phyloP scores from a whole-genome alignment of 2,113 vertebrate species.

The Puntigrus tetrazona region DNA sequence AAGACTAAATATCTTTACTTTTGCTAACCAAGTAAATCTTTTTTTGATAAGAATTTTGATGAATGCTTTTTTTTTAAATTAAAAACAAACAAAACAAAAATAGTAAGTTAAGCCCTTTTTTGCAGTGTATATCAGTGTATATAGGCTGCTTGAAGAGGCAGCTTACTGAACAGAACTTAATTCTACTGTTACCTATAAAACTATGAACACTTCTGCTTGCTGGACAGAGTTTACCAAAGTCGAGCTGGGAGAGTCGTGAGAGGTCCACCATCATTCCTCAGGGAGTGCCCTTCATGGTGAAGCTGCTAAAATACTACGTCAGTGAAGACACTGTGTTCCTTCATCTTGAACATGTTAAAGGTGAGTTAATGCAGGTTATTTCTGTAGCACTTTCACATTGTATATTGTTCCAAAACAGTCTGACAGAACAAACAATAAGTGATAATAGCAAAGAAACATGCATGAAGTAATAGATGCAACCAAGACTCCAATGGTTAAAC shows the following conservation, averaged over 20 bases:
- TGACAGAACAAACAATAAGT: neutral
- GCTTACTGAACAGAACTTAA: neutral
- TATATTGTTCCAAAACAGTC: neutral
- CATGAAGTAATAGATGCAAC: neutral
- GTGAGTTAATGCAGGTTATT: conserved; percentile 69
- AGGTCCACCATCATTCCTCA: conserved; percentile 93
- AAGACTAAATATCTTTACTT: too few relatives aligned
- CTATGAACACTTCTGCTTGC: neutral
- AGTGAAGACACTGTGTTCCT: conserved; percentile 94
- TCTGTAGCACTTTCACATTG: neutral
- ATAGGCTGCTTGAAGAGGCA: neutral
- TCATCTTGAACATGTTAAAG: conserved; percentile 89
- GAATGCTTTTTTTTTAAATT: too few relatives aligned
- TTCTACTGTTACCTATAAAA: neutral
- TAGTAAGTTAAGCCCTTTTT: too few relatives aligned
- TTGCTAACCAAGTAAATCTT: too few relatives aligned
- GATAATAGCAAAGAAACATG: neutral
- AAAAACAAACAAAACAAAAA: too few relatives aligned
- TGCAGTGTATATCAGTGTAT: neutral
- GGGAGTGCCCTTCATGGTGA: conserved; percentile 93
- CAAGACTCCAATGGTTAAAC: neutral
- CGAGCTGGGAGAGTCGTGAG: conserved; percentile 80
- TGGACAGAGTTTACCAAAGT: conserved; percentile 88
- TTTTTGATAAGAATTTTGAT: too few relatives aligned
- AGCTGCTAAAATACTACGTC: conserved; percentile 88